Base-by-base conservation (phyloP, 2,113 vertebrate species). In the Agelaius phoeniceus region DNA sequence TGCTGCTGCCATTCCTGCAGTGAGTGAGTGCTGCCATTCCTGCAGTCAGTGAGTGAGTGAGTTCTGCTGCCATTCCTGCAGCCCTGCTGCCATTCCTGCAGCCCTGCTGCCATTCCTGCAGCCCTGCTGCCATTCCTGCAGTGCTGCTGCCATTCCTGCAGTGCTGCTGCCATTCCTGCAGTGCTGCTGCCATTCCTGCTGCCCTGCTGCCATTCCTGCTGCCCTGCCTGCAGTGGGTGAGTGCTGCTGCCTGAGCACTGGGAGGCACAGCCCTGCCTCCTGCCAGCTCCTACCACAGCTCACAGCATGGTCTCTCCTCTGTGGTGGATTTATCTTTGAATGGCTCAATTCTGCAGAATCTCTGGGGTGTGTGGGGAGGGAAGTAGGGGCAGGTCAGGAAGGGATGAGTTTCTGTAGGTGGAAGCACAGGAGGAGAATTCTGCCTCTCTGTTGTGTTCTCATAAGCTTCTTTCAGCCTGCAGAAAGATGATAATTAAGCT, bases 381-480 rank as follows among this genome's bases (percentile, higher is more conserved):
- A n/a, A 59, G 5, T 3, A 30, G 35, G 18, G 43, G 35, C 72
- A 79, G 92, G 83, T 87, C 72, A 84, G 76, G 62, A 75, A n/a
- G 15, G 46, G 87, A 35, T 93, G 84, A 33, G 35, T 80, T 87
- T 69, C 90, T 93, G 89, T 62, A 55, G 89, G 84, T 59, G 73
- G 91, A 74, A 66, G 51, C 28, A 3, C 23, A 35, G 46, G 66
- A 81, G 75, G 80, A 69, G 66, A 81, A 37, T 84, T 71, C 59
- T 91, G 74, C n/a, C 54, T 72, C 28, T 1, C 83, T 57, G n/a
- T 82, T 92, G 63, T 84, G 13, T 69, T 92, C 66, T 62, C 74
- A 41, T 97, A 93, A 98, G 96, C 95, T 73, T 22, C 96, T 97
- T 91, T 94, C 67, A 69, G 80, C 22, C 44, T 79, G 80, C 41